Base-by-base conservation (phyloP, 2,797 vertebrate genomes). In the Coranthus polyacanthus region DNA sequence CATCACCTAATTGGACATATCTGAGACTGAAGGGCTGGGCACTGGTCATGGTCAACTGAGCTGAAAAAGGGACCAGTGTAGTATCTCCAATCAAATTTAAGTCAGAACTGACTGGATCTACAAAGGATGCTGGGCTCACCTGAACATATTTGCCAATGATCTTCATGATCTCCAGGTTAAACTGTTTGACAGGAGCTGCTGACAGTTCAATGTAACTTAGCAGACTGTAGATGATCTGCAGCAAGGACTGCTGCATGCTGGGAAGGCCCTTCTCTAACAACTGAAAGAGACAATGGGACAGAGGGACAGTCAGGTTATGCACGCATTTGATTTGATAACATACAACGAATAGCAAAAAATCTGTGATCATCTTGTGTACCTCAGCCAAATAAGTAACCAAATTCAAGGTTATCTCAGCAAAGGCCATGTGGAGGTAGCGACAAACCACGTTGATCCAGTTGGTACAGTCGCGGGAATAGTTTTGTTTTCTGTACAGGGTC, bases 381-480 rank as follows among this genome's bases (percentile, higher is more conserved):
- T 99, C 98, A 41, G 98, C 98, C 67, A 99, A 91, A 2, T 99
- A 99, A 21, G 96, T 99, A 81, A 99, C 95, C 38, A 99, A 94
- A 68, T 93, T 97, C 78, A 99, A 95, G 1, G 97, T 99, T 49
- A 96, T 95, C 47, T 98, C 96, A 1, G 98, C 95, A 62, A 99
- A 99, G 72, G 97, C 97, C 78, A 99, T 98, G 0, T 99, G 96
- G 62, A 99, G 90, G 59, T 99, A 99, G 78, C 98, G 92, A 66
- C 98, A 99, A 41, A 99, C 98, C 20, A 99, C 98, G 0, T 98
- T 99, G 92, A 99, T 98, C 98, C 98, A 99, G 93, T 98, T 99
- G 57, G 94, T 93, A 75, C 95, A 96, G 90, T 99, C 97, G 15
- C 98, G 94, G 32, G 97, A 98, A 26, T 99, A 99, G 65, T 96